phyloP scores from a whole-genome alignment of 2,888 invertebrate species.

The Athalia cordata region DNA sequence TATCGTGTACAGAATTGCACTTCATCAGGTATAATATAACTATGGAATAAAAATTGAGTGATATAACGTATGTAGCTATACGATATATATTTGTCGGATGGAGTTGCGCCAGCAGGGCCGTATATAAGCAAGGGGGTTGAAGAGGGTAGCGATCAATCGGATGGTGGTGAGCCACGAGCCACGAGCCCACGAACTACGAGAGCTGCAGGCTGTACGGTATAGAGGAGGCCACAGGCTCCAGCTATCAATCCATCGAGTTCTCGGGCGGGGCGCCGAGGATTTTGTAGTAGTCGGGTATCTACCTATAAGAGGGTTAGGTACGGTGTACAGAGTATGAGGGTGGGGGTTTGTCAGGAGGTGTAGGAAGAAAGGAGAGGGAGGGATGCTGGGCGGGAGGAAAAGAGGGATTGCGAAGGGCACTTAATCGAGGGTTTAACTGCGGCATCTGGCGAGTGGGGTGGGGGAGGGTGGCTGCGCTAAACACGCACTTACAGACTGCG shows the following conservation, averaged over 20 bases:
- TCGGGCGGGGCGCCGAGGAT: constrained; percentile 18
- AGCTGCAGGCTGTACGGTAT: not conserved
- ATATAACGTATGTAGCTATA: too few relatives aligned
- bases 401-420: constrained; percentile 47
- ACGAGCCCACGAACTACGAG: constrained; percentile 18
- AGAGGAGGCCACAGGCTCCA: constrained; percentile 1
- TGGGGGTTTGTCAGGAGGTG: not conserved
- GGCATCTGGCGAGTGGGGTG: constrained; percentile 47
- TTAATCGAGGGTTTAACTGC: constrained; percentile 49
- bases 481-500: constrained; percentile 49
- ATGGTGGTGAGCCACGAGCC: constrained; percentile 29
- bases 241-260: constrained; percentile 37
- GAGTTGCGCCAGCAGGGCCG: not conserved
- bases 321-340: constrained; percentile 11
- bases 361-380: not conserved
- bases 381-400: constrained; percentile 28
- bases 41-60: too few relatives aligned
- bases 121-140: not conserved
- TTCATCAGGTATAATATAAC: too few relatives aligned
- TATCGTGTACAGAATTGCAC: too few relatives aligned
- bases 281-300: constrained; percentile 19
- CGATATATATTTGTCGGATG: not conserved
- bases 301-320: constrained; percentile 26
- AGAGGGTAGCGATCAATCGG: constrained; percentile 37
- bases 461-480: constrained; percentile 45